Evolutionary conservation across 2,888 invertebrate species (phyloP), one percentile per base, ranked within the genome.

Genomic region (Pinctada fucata): DNA sequence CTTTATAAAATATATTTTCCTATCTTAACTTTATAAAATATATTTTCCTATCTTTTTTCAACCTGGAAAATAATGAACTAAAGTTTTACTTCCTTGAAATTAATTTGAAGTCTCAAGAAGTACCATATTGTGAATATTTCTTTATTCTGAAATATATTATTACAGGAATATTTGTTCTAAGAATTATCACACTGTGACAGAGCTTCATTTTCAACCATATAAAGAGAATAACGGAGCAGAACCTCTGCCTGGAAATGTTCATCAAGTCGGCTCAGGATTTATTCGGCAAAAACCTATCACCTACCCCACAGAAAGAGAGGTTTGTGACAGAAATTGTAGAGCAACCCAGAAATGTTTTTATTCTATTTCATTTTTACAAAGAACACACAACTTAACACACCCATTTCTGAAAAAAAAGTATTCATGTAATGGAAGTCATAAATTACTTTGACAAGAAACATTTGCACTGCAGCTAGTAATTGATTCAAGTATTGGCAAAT

Each of bases 111-210:
- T 31, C 8, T 58, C 58, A 58, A 58, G 58, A 58, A 58, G 58
- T 58, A 58, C 16, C 3, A 69, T 10, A 45, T 6, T 10, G 47
- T 51, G 47, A 58, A 65, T 70, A 31, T 31, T 31, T 31, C 31
- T 31, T 31, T 31, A 31, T n/a, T n/a, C n/a, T 31, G 31, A 31
- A 31, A 31, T 31, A 76, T 72, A 16, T 49, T 48, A 75, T 86
- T 88, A 13, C 82, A 92, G 92, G n/a, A 84, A 86, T 50, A 90
- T 92, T 70, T 89, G 91, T 83, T 83, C 88, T 16, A 85, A 86
- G 72, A 92, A 92, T 83, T 92, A 92, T 84, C 86, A 87, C 68
- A 90, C 91, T 58, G 85, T 92, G 16, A 92, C 91, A 71, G 84
- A 90, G 74, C 82, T 89, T 69, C 87, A 88, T 73, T 92, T 87